Conservation (phyloP, 2,113 vertebrate species). For the Menura novaehollandiae region DNA sequence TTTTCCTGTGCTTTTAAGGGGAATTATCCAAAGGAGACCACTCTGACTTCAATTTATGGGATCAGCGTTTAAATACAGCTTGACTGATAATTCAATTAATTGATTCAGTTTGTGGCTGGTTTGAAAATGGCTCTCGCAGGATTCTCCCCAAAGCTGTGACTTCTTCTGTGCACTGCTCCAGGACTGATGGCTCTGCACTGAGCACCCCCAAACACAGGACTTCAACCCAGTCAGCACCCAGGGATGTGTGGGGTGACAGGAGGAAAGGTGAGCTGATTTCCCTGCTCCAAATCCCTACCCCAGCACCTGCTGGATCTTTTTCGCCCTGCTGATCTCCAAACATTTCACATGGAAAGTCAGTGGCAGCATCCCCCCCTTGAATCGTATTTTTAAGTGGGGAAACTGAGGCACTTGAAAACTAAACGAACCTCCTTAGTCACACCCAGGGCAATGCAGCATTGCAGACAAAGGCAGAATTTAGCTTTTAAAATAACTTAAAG, state of each 20-base stretch:
- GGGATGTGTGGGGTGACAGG: rapidly evolving
- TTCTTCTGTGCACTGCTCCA: background rate
- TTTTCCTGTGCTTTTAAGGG: background rate
- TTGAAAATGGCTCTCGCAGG: background rate
- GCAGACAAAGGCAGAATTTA: background rate
- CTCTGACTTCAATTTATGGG: background rate
- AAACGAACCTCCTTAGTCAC: background rate
- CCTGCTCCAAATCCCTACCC: background rate
- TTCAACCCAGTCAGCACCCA: rapidly evolving
- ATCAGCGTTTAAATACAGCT: background rate
- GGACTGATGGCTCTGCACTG: background rate
- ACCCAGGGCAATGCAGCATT: background rate
- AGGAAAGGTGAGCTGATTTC: background rate
- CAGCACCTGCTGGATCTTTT: background rate
- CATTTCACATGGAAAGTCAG: rapidly evolving
- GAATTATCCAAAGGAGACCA: background rate
- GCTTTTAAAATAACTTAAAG: background rate
- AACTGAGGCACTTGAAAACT: background rate
- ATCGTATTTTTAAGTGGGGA: background rate
- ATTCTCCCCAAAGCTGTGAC: background rate
- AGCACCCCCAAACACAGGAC: background rate
- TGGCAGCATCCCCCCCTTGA: rapidly evolving
- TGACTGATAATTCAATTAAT: background rate
- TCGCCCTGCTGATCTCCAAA: background rate
- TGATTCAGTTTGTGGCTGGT: background rate